Conservation (phyloP, 2,113 vertebrate genomes). For the Pseudorasbora parva region DNA sequence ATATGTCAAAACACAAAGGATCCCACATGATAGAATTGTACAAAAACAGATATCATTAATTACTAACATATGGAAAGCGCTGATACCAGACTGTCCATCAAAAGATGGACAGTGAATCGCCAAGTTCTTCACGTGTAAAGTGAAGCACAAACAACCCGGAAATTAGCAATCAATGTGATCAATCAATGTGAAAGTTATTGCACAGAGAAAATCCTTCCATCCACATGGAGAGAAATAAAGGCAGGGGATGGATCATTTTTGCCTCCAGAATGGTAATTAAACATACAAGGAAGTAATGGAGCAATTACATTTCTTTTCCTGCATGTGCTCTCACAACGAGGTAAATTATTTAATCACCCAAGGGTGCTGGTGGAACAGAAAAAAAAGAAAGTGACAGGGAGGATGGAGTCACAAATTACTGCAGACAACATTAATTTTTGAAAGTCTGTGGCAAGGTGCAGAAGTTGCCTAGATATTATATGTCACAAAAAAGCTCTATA, state of each 20-base stretch:
- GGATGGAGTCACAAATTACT: neutral
- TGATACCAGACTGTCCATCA: neutral
- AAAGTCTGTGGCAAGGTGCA: no score
- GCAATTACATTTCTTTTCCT: constrained; percentile 36
- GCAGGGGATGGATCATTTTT: constrained; percentile 7
- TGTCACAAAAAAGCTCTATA: no score
- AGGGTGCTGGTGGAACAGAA: neutral
- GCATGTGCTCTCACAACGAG: neutral
- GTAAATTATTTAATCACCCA: constrained; percentile 36
- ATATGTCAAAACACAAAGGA: neutral
- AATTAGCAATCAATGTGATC: neutral
- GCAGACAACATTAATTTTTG: no score
- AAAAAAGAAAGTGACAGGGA: neutral
- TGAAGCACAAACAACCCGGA: neutral
- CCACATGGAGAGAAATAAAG: neutral
- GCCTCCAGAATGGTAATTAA: constrained; percentile 41
- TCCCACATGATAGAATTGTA: neutral
- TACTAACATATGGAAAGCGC: neutral
- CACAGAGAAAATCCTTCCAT: neutral
- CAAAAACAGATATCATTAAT: neutral
- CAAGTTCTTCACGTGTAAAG: neutral
- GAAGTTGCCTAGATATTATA: no score
- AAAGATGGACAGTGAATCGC: neutral
- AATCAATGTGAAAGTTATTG: neutral
- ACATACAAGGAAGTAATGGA: constrained; percentile 33